phyloP scores from a whole-genome alignment of 2,797 vertebrate genomes.

The Pseudocheirus occidentalis region DNA sequence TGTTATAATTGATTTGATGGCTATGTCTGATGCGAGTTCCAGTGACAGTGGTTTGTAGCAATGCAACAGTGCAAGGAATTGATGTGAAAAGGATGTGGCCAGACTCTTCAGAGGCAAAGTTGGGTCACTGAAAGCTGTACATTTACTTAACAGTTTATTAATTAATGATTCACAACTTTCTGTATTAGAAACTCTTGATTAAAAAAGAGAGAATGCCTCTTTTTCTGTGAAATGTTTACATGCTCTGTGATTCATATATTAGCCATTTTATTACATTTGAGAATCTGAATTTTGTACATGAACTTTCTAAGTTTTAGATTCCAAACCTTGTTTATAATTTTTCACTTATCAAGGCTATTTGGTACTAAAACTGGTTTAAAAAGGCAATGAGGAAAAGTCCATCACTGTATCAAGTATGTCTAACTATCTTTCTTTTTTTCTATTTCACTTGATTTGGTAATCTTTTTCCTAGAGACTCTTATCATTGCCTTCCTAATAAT shows the following conservation, averaged over 20 bases:
- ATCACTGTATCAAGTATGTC: not conserved
- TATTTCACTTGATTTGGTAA: not conserved
- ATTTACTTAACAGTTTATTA: conserved; percentile 75
- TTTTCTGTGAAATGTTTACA: conserved; percentile 62
- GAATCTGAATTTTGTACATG: conserved; percentile 68
- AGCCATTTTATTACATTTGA: conserved; percentile 53
- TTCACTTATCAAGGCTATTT: conserved; percentile 35
- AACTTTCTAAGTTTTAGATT: conserved; percentile 39
- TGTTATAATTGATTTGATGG: conserved; percentile 87
- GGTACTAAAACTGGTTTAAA: conserved; percentile 21
- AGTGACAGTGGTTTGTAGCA: conserved; percentile 79
- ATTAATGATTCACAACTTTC: conserved; percentile 79
- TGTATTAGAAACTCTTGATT: conserved; percentile 65
- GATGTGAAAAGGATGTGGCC: conserved; percentile 86
- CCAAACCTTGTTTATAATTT: conserved; percentile 3
- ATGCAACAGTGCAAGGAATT: conserved; percentile 79
- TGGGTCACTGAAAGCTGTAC: conserved; percentile 75
- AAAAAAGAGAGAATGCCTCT: conserved; percentile 60
- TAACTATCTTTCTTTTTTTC: conserved; percentile 16
- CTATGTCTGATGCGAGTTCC: conserved; percentile 82
- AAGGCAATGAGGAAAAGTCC: conserved; percentile 1
- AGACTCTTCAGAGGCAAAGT: conserved; percentile 75
- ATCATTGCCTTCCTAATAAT: not conserved
- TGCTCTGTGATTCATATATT: conserved; percentile 51
- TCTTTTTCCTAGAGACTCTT: not conserved